Evolutionary conservation across 2,888 invertebrate genomes (phyloP).

Genomic region (Coronaproctus castanopsis): DNA sequence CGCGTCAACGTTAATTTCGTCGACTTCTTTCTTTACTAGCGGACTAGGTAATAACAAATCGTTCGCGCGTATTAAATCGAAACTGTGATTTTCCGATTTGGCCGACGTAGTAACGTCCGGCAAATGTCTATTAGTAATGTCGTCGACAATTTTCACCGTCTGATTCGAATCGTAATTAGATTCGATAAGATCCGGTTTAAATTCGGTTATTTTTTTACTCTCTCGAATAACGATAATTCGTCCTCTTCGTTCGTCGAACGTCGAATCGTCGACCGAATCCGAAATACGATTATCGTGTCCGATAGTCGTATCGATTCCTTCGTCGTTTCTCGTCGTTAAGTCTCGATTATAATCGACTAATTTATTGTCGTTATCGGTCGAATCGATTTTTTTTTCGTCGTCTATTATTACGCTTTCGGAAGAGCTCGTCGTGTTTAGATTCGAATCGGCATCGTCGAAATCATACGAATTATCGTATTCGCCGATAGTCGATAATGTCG

Average conservation of each 20-base stretch:
- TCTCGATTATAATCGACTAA: too few relatives aligned
- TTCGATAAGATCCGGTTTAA: slow-evolving; percentile 14
- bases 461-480: not conserved
- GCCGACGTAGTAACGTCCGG: slow-evolving; percentile 9
- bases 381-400: too few relatives aligned
- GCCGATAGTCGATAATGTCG: not conserved
- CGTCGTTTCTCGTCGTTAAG: too few relatives aligned
- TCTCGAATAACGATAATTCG: too few relatives aligned
- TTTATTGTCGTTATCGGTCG: too few relatives aligned
- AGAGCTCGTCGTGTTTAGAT: not conserved
- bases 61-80: not conserved
- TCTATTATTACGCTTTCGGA: not conserved
- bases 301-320: not conserved
- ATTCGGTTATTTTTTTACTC: too few relatives aligned
- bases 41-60: too few relatives aligned
- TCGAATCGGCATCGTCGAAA: not conserved
- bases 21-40: too few relatives aligned
- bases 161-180: slow-evolving; percentile 8
- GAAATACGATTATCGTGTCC: not conserved
- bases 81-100: not conserved
- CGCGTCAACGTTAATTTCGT: too few relatives aligned
- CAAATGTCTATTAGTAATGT: slow-evolving; percentile 3
- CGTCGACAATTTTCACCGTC: not conserved
- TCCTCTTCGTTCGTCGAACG: not conserved
- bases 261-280: not conserved